phyloP scores from a whole-genome alignment of 1,140 invertebrate species.

The Psilanteris sp. region DNA sequence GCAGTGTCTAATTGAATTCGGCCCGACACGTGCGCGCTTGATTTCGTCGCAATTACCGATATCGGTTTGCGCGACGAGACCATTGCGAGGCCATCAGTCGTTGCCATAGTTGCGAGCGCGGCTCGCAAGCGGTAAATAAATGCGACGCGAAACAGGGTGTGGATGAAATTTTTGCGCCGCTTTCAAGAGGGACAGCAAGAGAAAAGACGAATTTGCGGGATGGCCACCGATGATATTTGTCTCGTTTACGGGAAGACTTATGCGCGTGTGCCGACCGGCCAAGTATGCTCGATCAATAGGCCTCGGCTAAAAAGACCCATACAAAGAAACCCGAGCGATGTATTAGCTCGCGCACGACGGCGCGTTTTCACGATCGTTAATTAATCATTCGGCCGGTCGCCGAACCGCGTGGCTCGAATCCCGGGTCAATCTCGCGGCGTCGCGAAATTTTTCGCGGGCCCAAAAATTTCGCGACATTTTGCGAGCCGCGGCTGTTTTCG shows the following conservation, averaged over 20 bases:
- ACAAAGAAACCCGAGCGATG: constrained; percentile 65
- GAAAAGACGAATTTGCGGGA: constrained; percentile 74
- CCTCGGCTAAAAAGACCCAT: constrained; percentile 76
- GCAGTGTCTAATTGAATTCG: too few species aligned
- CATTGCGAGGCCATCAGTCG: not conserved
- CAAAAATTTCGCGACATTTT: too few species aligned
- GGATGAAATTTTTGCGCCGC: constrained; percentile 57
- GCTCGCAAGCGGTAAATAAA: constrained; percentile 42
- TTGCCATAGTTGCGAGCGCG: constrained; percentile 52
- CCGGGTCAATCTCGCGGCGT: too few species aligned
- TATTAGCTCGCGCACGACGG: constrained; percentile 12
- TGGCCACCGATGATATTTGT: constrained; percentile 78
- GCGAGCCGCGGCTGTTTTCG: too few species aligned
- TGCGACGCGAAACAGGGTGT: constrained; percentile 24
- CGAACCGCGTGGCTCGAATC: too few species aligned
- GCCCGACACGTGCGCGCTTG: too few species aligned
- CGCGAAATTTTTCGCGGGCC: too few species aligned
- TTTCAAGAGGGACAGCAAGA: constrained; percentile 54
- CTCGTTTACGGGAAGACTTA: constrained; percentile 78
- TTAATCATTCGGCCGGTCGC: too few species aligned
- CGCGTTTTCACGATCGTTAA: too few species aligned
- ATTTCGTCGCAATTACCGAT: too few species aligned
- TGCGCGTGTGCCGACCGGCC: constrained; percentile 78
- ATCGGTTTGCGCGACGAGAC: too few species aligned
- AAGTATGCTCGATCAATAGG: constrained; percentile 79